Conservation (phyloP, 2,888 invertebrate genomes). For the Acleris emargana region DNA sequence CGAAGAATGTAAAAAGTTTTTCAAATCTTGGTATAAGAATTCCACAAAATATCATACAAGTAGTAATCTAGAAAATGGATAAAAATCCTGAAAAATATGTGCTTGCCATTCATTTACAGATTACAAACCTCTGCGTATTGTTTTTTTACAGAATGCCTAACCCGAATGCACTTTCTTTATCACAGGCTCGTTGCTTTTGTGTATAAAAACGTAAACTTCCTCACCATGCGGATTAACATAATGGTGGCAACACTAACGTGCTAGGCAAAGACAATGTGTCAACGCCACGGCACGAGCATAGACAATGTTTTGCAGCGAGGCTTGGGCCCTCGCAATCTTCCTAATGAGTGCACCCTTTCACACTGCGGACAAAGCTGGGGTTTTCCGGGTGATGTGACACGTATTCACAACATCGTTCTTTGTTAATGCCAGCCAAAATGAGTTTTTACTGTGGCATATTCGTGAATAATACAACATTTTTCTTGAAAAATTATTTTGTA, state of each 20-base stretch:
- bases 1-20: no score
- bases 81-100: no score
- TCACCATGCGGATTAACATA: slow-evolving; percentile 56
- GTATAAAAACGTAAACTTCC: slow-evolving; percentile 67
- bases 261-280: slow-evolving; percentile 65
- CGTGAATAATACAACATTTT: slow-evolving; percentile 19
- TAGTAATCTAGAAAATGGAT: no score
- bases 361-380: slow-evolving; percentile 78
- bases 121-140: neutral
- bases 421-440: slow-evolving; percentile 64
- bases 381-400: slow-evolving; percentile 78
- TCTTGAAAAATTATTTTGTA: neutral
- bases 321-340: slow-evolving; percentile 80
- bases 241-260: slow-evolving; percentile 63
- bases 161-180: slow-evolving; percentile 72
- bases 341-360: slow-evolving; percentile 83
- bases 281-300: slow-evolving; percentile 55
- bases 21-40: no score
- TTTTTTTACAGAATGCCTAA: slow-evolving; percentile 47
- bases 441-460: slow-evolving; percentile 46
- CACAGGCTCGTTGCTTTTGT: slow-evolving; percentile 64
- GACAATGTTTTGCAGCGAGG: slow-evolving; percentile 68
- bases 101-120: no score
- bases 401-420: slow-evolving; percentile 70
- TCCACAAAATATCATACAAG: no score